Percentiles rank a stretch among this genome's conserved stretches.
These are phyloP conservation scores for Acrocyrtus sp. DNA, from an alignment of 2,888 invertebrate species.

Conservation along the genomic window DNA sequence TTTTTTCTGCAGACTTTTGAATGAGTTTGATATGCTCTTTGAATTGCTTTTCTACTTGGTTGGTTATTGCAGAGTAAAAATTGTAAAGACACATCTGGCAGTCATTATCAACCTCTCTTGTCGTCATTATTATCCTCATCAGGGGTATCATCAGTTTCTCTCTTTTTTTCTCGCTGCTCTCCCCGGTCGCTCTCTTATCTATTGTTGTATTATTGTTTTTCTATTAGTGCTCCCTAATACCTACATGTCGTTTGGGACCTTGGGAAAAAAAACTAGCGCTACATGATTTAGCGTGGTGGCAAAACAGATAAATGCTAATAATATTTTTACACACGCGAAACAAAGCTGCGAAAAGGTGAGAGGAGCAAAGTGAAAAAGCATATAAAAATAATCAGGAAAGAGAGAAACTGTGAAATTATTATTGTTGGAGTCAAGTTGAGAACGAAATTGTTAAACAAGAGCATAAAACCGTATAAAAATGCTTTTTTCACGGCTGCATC, in stretches of 20 bases:
- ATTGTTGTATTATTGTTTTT: too few relatives aligned
- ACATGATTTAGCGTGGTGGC: slow-evolving; percentile 29
- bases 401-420: too few relatives aligned
- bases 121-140: slow-evolving; percentile 16
- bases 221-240: too few relatives aligned
- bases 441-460: slow-evolving; percentile 27
- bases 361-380: too few relatives aligned
- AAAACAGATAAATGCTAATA: slow-evolving; percentile 13
- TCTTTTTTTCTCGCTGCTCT: slow-evolving; percentile 3
- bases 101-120: slow-evolving; percentile 24
- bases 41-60: neutral
- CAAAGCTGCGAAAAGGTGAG: too few relatives aligned
- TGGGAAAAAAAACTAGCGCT: slow-evolving; percentile 26
- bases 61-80: neutral
- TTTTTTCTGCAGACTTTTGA: slow-evolving; percentile 5
- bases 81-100: slow-evolving; percentile 35
- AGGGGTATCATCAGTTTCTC: slow-evolving; percentile 4
- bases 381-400: too few relatives aligned
- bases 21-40: neutral
- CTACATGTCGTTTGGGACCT: too few relatives aligned
- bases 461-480: slow-evolving; percentile 18
- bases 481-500: neutral
- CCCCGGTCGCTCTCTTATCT: too few relatives aligned
- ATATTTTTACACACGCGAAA: slow-evolving; percentile 7
- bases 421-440: slow-evolving; percentile 11